These are phyloP conservation scores for Laothoe populi DNA, from an alignment of 2,888 invertebrate genomes.

Conservation along the genomic window DNA sequence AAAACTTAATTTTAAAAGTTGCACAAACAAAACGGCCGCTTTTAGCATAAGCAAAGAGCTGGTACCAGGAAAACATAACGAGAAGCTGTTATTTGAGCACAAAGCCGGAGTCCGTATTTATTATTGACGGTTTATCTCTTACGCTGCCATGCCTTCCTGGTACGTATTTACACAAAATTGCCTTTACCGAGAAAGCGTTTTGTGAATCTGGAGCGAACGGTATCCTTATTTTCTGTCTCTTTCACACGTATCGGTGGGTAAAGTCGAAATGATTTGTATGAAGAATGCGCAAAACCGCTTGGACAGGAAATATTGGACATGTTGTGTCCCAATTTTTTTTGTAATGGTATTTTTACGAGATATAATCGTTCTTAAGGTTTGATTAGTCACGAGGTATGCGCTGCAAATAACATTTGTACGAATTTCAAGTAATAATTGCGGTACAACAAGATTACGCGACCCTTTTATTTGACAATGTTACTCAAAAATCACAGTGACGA, in stretches of 20 bases:
- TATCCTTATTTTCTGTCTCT: slow-evolving; percentile 36
- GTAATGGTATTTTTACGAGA: not conserved
- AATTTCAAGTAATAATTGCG: too few species aligned
- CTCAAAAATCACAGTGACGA: not conserved
- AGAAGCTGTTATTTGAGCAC: slow-evolving; percentile 29
- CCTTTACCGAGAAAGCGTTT: slow-evolving; percentile 56
- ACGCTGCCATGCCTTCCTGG: slow-evolving; percentile 49
- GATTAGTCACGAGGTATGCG: not conserved
- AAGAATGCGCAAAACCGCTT: slow-evolving; percentile 11
- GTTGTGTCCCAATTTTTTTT: not conserved
- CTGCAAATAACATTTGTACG: too few species aligned
- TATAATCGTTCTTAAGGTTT: not conserved
- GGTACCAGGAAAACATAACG: slow-evolving; percentile 42
- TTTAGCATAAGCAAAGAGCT: slow-evolving; percentile 9
- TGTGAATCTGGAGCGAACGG: slow-evolving; percentile 59
- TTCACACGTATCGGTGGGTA: not conserved
- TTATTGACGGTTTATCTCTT: slow-evolving; percentile 26
- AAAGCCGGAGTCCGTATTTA: slow-evolving; percentile 25
- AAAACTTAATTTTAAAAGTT: not conserved
- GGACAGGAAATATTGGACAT: not conserved
- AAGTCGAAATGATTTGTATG: slow-evolving; percentile 12
- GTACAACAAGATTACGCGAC: too few species aligned
- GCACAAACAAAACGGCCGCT: not conserved
- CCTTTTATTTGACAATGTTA: too few species aligned
- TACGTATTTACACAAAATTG: slow-evolving; percentile 55